These are phyloP conservation scores for Mechanitis mazaeus DNA, from an alignment of 2,888 invertebrate species.

Conservation along the genomic window DNA sequence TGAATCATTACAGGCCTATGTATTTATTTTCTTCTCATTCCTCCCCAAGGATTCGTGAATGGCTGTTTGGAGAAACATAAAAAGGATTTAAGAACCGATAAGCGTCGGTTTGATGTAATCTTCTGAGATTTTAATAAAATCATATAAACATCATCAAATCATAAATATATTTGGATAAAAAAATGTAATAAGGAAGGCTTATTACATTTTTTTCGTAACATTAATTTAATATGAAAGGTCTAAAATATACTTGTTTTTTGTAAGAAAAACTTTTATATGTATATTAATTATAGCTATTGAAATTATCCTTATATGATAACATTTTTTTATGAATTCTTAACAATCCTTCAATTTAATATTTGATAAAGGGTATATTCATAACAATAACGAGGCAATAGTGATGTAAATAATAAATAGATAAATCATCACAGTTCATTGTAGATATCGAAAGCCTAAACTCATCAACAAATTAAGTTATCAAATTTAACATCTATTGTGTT, in stretches of 20 bases:
- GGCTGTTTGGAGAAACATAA: not conserved
- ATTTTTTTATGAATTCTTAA: no score
- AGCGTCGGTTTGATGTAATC: not conserved
- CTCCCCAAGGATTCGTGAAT: not conserved
- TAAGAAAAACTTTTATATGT: no score
- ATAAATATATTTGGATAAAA: not conserved
- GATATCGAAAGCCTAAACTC: not conserved
- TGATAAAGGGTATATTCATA: not conserved
- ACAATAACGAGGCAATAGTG: not conserved
- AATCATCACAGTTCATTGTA: not conserved
- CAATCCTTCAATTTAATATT: not conserved
- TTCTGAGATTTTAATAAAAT: slow-evolving; percentile 1
- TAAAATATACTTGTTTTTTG: no score
- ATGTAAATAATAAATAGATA: not conserved
- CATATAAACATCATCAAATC: not conserved
- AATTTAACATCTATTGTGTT: not conserved
- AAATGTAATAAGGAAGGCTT: no score
- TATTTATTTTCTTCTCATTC: not conserved
- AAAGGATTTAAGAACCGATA: not conserved
- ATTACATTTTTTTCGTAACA: no score
- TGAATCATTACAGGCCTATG: not conserved
- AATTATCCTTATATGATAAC: no score
- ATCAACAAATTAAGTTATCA: slow-evolving; percentile 5
- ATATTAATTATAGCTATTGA: no score
- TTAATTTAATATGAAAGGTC: no score